Percentiles rank a stretch among this genome's conserved stretches.
Conservation (phyloP, 2,797 vertebrate genomes). For the Sebastiscus tertius region DNA sequence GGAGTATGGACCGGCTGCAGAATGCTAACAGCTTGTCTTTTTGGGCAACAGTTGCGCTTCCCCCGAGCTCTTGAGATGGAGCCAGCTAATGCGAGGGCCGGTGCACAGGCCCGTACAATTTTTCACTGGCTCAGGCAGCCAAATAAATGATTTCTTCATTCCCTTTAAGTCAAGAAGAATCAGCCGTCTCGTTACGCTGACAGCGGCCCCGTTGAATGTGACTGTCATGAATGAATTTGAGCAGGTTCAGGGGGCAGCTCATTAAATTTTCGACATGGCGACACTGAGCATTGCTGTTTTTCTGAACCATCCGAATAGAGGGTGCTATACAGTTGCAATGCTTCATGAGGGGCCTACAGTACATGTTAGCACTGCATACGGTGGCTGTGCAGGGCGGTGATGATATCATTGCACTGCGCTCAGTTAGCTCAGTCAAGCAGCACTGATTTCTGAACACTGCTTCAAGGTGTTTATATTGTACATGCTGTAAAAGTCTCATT, state of each 20-base stretch:
- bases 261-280: constrained; percentile 63
- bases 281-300: constrained; percentile 32
- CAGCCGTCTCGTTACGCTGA: constrained; percentile 47
- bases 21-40: constrained; percentile 48
- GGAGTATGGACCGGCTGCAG: constrained; percentile 6
- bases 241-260: constrained; percentile 62
- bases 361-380: neutral
- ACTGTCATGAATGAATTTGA: constrained; percentile 53
- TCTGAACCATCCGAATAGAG: neutral
- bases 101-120: neutral
- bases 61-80: constrained; percentile 36
- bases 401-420: constrained; percentile 12
- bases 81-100: constrained; percentile 28
- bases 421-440: constrained; percentile 25
- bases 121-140: constrained; percentile 28
- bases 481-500: constrained; percentile 21
- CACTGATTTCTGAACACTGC: constrained; percentile 6
- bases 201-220: constrained; percentile 35
- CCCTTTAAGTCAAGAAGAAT: constrained; percentile 36
- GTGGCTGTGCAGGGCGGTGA: neutral
- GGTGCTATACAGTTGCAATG: neutral
- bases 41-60: constrained; percentile 36
- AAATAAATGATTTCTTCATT: constrained; percentile 44
- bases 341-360: neutral
- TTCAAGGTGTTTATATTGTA: constrained; percentile 14